Evolutionary conservation across 2,888 invertebrate species (phyloP).

Genomic region (Zaprionus bogoriensis): DNA sequence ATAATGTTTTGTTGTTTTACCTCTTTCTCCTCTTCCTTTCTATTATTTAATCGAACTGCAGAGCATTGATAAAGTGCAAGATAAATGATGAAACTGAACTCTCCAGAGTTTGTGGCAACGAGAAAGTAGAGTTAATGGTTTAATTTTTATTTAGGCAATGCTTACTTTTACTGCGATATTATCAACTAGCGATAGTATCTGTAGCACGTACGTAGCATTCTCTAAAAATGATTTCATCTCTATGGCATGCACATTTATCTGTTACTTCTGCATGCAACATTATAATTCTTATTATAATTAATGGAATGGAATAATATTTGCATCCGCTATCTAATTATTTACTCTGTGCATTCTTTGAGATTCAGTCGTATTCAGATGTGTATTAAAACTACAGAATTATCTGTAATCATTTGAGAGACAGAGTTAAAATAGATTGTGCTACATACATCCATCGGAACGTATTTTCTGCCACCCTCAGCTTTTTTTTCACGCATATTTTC

Average conservation of each 20-base stretch:
- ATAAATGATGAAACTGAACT: neutral
- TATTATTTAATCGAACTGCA: conserved; percentile 33
- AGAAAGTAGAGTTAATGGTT: neutral
- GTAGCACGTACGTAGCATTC: no score
- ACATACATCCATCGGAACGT: no score
- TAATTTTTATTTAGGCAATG: no score
- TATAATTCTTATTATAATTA: no score
- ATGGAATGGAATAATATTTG: conserved; percentile 11
- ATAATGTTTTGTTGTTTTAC: conserved; percentile 14
- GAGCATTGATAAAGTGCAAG: neutral
- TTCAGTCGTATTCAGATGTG: neutral
- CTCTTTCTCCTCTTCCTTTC: conserved; percentile 6
- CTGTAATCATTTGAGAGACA: neutral
- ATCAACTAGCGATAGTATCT: neutral
- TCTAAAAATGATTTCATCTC: neutral
- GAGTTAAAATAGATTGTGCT: no score
- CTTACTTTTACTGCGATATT: neutral
- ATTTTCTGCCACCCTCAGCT: neutral
- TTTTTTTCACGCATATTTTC: conserved; percentile 1
- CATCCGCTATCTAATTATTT: conserved; percentile 5
- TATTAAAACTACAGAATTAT: neutral
- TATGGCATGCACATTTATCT: neutral
- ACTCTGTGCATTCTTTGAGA: conserved; percentile 1
- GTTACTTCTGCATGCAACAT: neutral
- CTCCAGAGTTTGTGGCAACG: neutral